A percentile compares a stretch with the other conserved stretches of the same genome.
phyloP scores from a whole-genome alignment of 2,797 vertebrate genomes.

The Fratercula arctica region DNA sequence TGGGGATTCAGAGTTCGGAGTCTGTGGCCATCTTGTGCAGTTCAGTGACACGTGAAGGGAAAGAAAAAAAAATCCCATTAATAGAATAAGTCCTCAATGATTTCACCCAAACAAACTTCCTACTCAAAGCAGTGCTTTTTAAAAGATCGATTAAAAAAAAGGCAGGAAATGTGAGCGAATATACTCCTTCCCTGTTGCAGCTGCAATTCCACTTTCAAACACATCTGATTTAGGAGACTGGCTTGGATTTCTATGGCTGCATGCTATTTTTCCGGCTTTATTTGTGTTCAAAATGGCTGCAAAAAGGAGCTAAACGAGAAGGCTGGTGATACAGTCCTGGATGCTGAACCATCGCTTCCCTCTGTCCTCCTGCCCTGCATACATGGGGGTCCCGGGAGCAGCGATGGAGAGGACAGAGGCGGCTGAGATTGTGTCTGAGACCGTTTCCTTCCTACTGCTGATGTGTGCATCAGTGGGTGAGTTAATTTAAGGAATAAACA shows the following conservation, averaged over 20 bases:
- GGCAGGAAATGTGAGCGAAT: not conserved
- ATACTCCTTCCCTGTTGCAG: not conserved
- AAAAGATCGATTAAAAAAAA: not conserved
- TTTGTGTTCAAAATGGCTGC: not conserved
- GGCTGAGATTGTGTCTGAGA: not conserved
- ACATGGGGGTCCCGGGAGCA: fast-evolving
- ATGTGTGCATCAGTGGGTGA: fast-evolving
- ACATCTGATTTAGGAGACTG: not conserved
- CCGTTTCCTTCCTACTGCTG: fast-evolving
- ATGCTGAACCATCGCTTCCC: not conserved
- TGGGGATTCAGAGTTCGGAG: not conserved
- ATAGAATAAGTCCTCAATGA: not conserved
- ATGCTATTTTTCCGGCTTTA: not conserved
- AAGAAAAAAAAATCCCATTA: not conserved
- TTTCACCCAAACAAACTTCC: not conserved
- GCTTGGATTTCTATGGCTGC: not conserved
- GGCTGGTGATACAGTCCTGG: not conserved
- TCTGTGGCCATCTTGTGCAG: fast-evolving
- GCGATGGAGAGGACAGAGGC: not conserved
- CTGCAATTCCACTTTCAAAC: not conserved
- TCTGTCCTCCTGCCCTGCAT: not conserved
- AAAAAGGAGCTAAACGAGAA: not conserved
- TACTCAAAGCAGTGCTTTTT: not conserved
- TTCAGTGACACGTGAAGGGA: not conserved
- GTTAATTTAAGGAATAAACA: not conserved